Percentiles rank a stretch among this genome's conserved stretches.
Conservation (phyloP, 2,113 vertebrate genomes). For the Gopherus flavomarginatus region DNA sequence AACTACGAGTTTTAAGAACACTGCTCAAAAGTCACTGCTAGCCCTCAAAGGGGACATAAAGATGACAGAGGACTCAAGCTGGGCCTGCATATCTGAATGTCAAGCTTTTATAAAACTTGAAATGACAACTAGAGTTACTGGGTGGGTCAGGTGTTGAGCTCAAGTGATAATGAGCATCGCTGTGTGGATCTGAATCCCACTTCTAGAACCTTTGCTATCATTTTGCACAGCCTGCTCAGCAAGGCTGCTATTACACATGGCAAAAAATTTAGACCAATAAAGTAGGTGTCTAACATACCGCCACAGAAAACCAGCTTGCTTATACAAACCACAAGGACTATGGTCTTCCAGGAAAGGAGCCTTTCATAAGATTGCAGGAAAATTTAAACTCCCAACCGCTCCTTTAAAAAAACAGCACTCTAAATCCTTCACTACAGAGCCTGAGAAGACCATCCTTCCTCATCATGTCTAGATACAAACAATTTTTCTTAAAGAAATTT, state of each 20-base stretch:
- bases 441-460: conserved; percentile 5
- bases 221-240: background rate
- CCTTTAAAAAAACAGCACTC: background rate
- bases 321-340: background rate
- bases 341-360: background rate
- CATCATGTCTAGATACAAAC: background rate
- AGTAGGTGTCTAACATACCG: background rate
- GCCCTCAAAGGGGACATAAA: background rate
- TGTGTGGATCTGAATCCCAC: background rate
- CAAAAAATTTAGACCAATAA: background rate
- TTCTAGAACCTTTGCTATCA: background rate
- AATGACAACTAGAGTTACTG: background rate
- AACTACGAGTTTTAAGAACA: background rate
- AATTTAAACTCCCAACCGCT: background rate
- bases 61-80: background rate
- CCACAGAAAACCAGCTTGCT: background rate
- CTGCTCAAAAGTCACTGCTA: background rate
- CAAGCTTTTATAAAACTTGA: fast-evolving
- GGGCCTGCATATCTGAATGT: fast-evolving
- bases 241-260: background rate
- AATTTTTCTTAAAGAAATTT: conserved; percentile 20
- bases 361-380: background rate
- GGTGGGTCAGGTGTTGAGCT: background rate
- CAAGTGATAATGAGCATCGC: background rate
- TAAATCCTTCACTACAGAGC: background rate